A percentile compares a stretch with the other conserved stretches of the same genome.
Conservation (phyloP, 1,140 invertebrate species). For the Mesaphorura yosii region DNA sequence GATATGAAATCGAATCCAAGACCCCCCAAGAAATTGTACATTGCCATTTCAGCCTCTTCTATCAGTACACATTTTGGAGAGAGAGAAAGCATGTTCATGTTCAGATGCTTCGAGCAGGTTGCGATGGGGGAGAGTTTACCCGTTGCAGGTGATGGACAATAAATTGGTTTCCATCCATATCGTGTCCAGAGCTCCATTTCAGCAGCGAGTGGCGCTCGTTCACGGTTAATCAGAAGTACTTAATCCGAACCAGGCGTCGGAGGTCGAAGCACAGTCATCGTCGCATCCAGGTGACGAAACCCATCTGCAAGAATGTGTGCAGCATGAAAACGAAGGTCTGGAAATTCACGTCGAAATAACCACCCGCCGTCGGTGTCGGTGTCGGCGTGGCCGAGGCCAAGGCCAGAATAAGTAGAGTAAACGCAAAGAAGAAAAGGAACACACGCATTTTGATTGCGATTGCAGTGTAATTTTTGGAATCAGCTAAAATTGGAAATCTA, state of each 20-base stretch:
- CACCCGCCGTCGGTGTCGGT: too few species aligned
- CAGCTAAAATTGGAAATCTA: too few species aligned
- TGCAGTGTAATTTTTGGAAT: too few species aligned
- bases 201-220: neutral
- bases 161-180: neutral
- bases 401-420: too few species aligned
- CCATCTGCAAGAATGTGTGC: neutral
- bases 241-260: neutral
- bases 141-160: neutral
- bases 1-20: neutral
- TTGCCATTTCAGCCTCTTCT: neutral
- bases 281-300: neutral
- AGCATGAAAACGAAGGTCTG: neutral
- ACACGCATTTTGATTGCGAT: too few species aligned
- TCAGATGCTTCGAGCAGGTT: neutral
- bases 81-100: conserved; percentile 2
- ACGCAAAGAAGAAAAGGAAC: too few species aligned
- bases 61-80: neutral
- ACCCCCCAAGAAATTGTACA: neutral
- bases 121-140: neutral
- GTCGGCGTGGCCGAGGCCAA: too few species aligned
- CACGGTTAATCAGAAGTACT: neutral
- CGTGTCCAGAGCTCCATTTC: neutral
- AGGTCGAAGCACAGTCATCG: neutral
- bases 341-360: neutral